Conservation (phyloP, 2,888 invertebrate genomes). For the Drosophila monieri region DNA sequence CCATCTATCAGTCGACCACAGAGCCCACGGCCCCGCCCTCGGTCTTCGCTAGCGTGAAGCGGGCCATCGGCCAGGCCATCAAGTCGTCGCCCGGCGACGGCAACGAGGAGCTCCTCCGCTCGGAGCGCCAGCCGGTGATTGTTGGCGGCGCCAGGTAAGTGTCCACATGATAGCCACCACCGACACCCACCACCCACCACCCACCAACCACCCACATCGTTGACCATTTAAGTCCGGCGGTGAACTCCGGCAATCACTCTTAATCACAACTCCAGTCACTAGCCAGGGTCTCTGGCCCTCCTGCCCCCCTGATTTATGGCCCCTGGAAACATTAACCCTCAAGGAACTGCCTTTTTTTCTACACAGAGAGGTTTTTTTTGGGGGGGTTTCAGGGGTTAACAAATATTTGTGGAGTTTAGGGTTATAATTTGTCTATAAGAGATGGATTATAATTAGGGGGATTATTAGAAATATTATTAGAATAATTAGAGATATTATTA, state of each 20-base stretch:
- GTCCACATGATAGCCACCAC: conserved; percentile 44
- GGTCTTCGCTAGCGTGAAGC: conserved; percentile 83
- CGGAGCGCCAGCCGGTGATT: conserved; percentile 81
- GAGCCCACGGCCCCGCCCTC: conserved; percentile 83
- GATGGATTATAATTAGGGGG: too few relatives aligned
- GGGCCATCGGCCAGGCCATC: conserved; percentile 84
- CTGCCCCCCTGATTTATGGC: conserved; percentile 1
- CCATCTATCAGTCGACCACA: conserved; percentile 84
- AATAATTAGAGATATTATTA: too few relatives aligned
- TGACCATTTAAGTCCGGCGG: conserved; percentile 8
- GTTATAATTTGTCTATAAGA: too few relatives aligned
- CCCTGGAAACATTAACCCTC: conserved; percentile 2
- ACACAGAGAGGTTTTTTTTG: conserved; percentile 6
- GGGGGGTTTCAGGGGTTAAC: neutral
- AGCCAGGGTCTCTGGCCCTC: neutral
- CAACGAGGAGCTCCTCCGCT: conserved; percentile 81
- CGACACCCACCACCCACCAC: neutral
- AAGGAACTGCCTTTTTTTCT: conserved; percentile 2
- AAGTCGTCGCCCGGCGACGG: conserved; percentile 78
- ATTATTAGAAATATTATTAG: too few relatives aligned
- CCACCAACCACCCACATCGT: neutral
- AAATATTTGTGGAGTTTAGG: too few relatives aligned
- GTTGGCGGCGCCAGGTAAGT: conserved; percentile 84
- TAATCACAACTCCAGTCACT: conserved; percentile 21
- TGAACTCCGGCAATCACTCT: conserved; percentile 30